phyloP scores from a whole-genome alignment of 2,113 vertebrate species.

The Dunckerocampus dactyliophorus region DNA sequence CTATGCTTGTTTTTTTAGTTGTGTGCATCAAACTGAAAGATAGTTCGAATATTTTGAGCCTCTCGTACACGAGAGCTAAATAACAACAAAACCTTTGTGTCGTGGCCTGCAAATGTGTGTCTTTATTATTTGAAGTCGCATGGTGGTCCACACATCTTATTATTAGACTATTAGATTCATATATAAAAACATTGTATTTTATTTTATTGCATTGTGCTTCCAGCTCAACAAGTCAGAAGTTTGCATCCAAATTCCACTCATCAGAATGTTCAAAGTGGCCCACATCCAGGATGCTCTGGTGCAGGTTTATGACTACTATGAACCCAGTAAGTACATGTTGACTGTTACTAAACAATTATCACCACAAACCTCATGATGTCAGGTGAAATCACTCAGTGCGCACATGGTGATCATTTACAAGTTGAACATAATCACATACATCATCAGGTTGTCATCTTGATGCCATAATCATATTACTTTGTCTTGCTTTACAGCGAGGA shows the following conservation, averaged over 20 bases:
- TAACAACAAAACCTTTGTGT: too few relatives aligned
- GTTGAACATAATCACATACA: not conserved
- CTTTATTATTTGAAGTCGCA: too few relatives aligned
- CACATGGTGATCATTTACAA: not conserved
- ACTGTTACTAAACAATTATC: not conserved
- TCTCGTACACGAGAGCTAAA: too few relatives aligned
- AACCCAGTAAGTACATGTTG: constrained; percentile 77
- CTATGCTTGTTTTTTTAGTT: too few relatives aligned
- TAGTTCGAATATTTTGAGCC: too few relatives aligned
- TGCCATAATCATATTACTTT: not conserved
- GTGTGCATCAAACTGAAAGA: too few relatives aligned
- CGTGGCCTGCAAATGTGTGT: too few relatives aligned
- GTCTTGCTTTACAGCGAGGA: constrained; percentile 66
- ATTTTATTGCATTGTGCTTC: constrained; percentile 29
- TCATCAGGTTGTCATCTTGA: not conserved
- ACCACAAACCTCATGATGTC: not conserved
- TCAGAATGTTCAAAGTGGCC: constrained; percentile 80
- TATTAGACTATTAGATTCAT: not conserved
- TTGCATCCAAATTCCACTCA: constrained; percentile 78
- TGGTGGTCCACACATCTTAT: not conserved
- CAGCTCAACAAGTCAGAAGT: constrained; percentile 80
- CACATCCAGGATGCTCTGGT: constrained; percentile 77
- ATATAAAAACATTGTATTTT: not conserved
- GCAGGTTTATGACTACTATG: constrained; percentile 83
- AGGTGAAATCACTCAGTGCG: not conserved